These are phyloP conservation scores for Taenaris catops DNA, from an alignment of 2,888 invertebrate genomes.

Conservation along the genomic window DNA sequence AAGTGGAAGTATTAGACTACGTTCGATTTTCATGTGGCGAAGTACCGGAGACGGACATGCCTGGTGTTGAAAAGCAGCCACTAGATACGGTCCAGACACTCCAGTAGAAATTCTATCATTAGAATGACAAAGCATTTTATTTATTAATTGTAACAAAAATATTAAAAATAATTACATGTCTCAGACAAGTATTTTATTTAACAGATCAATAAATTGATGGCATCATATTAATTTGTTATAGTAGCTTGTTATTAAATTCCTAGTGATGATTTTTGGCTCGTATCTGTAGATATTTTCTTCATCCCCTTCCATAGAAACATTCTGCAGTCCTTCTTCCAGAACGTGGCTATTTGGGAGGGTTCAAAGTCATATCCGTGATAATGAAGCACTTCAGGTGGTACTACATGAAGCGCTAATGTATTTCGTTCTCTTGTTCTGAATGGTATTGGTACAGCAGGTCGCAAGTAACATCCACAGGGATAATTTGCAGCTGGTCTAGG, in stretches of 20 bases:
- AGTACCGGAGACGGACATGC: slow-evolving; percentile 50
- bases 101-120: slow-evolving; percentile 57
- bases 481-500: slow-evolving; percentile 53
- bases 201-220: too few relatives aligned
- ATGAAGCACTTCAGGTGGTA: slow-evolving; percentile 72
- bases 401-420: slow-evolving; percentile 62
- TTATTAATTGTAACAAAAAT: too few relatives aligned
- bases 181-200: too few relatives aligned
- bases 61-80: slow-evolving; percentile 70
- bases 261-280: neutral
- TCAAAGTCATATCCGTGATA: slow-evolving; percentile 79
- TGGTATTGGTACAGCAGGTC: slow-evolving; percentile 49
- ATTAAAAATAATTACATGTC: too few relatives aligned
- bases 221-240: too few relatives aligned
- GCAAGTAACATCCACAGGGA: slow-evolving; percentile 63
- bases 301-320: slow-evolving; percentile 82
- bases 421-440: slow-evolving; percentile 64
- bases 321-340: slow-evolving; percentile 86
- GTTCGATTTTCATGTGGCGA: slow-evolving; percentile 94
- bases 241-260: neutral
- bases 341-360: slow-evolving; percentile 80
- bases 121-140: too few relatives aligned
- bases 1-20: slow-evolving; percentile 87
- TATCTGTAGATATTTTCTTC: slow-evolving; percentile 29
- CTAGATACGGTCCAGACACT: slow-evolving; percentile 82